Percentiles rank a stretch among this genome's conserved stretches.
phyloP scores from a whole-genome alignment of 2,113 vertebrate genomes.

The Pomatorhinus ruficollis region DNA sequence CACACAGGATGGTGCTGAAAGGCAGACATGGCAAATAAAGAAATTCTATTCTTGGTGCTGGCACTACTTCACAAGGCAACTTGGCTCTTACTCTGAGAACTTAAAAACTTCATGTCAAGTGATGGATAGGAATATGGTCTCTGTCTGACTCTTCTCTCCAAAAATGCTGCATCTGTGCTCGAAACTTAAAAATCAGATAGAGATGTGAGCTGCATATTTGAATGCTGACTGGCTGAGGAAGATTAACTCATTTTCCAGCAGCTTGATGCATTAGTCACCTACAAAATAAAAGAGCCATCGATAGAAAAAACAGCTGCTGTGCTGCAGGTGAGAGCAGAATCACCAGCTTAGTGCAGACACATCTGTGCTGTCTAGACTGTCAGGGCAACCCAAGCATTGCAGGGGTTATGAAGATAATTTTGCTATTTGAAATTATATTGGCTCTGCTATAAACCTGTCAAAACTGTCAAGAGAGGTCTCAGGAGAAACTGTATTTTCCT shows the following conservation, averaged over 20 bases:
- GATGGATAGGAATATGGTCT: not conserved
- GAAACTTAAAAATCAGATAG: not conserved
- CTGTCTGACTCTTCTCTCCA: not conserved
- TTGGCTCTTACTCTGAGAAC: not conserved
- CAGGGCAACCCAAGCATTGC: not conserved
- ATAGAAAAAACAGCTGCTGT: slow-evolving; percentile 2
- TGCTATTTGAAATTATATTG: not conserved
- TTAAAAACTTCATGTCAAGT: not conserved
- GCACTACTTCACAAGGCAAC: not conserved
- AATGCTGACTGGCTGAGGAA: not conserved
- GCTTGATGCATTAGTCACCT: not conserved
- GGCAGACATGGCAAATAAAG: not conserved
- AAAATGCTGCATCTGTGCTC: not conserved
- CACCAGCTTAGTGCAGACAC: not conserved
- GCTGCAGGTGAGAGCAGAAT: not conserved
- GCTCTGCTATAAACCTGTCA: slow-evolving; percentile 22
- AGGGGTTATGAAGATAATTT: slow-evolving; percentile 34
- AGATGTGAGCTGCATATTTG: not conserved
- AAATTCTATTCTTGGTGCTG: slow-evolving; percentile 15
- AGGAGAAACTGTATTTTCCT: slow-evolving; percentile 6
- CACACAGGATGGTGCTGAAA: slow-evolving; percentile 15
- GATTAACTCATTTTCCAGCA: not conserved
- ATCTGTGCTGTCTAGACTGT: slow-evolving; percentile 20
- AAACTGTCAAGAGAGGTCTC: not conserved
- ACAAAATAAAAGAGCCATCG: not conserved